phyloP scores from a whole-genome alignment of 2,888 invertebrate species.

The Lycaena phlaeas region DNA sequence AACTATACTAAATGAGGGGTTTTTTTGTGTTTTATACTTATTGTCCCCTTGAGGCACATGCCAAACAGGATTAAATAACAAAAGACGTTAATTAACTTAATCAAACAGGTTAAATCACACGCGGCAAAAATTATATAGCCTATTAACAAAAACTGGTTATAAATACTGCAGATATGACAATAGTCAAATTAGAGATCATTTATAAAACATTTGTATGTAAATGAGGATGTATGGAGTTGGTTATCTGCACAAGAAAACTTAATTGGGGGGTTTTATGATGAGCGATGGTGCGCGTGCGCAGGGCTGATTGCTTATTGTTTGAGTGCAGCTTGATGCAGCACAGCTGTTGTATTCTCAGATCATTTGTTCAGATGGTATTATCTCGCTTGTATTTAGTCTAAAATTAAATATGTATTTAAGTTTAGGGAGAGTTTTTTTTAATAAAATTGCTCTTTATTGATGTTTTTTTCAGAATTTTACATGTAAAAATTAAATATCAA shows the following conservation, averaged over 20 bases:
- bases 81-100: conserved; percentile 1
- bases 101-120: conserved; percentile 1
- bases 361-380: no score
- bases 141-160: not conserved
- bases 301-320: conserved; percentile 53
- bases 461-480: no score
- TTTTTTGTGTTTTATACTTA: no score
- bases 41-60: no score
- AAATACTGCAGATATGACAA: conserved; percentile 17
- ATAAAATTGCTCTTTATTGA: no score
- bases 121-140: not conserved
- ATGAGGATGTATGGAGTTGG: conserved; percentile 19
- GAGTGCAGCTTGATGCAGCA: conserved; percentile 34
- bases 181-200: conserved; percentile 33
- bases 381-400: no score
- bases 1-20: no score
- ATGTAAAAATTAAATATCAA: no score
- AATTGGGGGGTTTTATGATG: conserved; percentile 20
- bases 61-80: not conserved
- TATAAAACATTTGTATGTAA: conserved; percentile 30
- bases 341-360: conserved; percentile 29
- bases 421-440: no score
- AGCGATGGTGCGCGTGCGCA: conserved; percentile 26
- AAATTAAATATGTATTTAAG: no score
- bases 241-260: conserved; percentile 25